phyloP scores from a whole-genome alignment of 2,888 invertebrate genomes.

The Fragum whitleyi region DNA sequence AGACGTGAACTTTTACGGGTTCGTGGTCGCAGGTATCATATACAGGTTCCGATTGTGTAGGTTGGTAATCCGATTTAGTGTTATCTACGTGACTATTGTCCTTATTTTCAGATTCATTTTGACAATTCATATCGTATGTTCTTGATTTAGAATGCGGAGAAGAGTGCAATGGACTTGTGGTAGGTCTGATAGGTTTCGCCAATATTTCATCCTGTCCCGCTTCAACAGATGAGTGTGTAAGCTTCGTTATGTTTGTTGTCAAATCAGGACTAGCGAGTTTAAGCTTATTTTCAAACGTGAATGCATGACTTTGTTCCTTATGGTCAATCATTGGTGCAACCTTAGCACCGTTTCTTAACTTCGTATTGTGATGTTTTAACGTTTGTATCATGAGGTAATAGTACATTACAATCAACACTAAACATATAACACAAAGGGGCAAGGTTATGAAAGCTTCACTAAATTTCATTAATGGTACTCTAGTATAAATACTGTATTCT shows the following conservation, averaged over 20 bases:
- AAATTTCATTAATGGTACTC: slow-evolving; percentile 14
- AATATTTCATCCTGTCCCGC: neutral
- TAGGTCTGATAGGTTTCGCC: neutral
- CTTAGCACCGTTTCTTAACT: slow-evolving; percentile 52
- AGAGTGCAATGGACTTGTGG: neutral
- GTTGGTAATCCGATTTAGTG: neutral
- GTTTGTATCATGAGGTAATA: slow-evolving; percentile 65
- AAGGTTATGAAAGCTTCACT: slow-evolving; percentile 50
- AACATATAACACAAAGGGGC: slow-evolving; percentile 61
- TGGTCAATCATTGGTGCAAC: slow-evolving; percentile 27
- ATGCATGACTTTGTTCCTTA: neutral
- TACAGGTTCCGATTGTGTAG: neutral
- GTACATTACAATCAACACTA: slow-evolving; percentile 56
- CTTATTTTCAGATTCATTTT: neutral
- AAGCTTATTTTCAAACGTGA: neutral
- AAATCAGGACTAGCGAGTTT: neutral
- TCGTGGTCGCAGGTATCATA: neutral
- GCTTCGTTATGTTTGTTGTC: slow-evolving; percentile 8
- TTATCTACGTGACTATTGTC: neutral
- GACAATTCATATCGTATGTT: neutral
- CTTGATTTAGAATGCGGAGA: neutral
- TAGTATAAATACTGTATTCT: neutral
- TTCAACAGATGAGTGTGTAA: neutral
- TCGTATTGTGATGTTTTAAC: slow-evolving; percentile 56
- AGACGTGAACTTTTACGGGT: slow-evolving; percentile 5